phyloP scores from a whole-genome alignment of 2,888 invertebrate genomes.

The Polydesmus complanatus region DNA sequence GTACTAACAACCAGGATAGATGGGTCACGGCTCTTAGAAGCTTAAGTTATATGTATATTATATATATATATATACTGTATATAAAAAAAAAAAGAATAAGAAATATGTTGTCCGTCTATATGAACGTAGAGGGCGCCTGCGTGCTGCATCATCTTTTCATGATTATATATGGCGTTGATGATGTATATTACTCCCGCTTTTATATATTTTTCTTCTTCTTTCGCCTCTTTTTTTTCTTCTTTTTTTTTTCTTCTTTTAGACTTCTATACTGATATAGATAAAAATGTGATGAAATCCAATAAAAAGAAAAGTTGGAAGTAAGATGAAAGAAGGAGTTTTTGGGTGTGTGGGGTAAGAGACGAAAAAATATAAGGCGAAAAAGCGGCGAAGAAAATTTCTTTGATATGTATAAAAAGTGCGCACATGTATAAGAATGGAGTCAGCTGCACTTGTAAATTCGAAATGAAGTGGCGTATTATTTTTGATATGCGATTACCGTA shows the following conservation, averaged over 20 bases:
- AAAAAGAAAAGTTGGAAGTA: background rate
- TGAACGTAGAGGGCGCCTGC: background rate
- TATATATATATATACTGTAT: too few species aligned
- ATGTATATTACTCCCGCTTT: background rate
- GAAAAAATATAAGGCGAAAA: background rate
- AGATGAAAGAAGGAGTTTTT: too few species aligned
- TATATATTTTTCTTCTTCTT: background rate
- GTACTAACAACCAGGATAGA: too few species aligned
- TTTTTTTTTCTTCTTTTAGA: too few species aligned
- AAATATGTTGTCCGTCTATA: background rate
- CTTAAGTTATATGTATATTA: background rate
- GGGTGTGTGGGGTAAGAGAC: background rate
- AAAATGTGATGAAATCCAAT: background rate
- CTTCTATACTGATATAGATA: background rate
- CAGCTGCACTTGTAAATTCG: background rate
- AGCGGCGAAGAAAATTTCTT: too few species aligned
- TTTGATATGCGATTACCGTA: too few species aligned
- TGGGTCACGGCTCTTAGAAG: background rate
- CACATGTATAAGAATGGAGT: background rate
- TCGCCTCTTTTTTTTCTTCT: background rate
- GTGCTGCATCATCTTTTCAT: background rate
- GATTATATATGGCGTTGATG: background rate
- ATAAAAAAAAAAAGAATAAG: too few species aligned
- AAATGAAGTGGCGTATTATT: background rate
- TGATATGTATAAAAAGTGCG: too few species aligned